Percentiles rank a stretch among this genome's conserved stretches.
These are phyloP conservation scores for Stigmatopora argus DNA, from an alignment of 2,113 vertebrate species.

Conservation along the genomic window DNA sequence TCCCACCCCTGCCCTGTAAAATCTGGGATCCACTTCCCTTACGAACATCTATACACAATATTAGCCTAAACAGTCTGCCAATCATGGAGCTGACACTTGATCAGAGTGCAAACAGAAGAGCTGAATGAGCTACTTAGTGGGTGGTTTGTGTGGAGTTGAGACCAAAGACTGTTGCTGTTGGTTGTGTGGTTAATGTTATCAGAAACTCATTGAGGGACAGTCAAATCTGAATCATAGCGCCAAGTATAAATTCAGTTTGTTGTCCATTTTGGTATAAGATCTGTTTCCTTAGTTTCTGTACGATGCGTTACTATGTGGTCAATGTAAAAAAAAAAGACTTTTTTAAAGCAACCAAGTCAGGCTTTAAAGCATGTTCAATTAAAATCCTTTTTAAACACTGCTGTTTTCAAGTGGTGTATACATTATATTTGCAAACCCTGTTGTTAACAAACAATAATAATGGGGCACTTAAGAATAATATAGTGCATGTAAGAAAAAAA, in stretches of 20 bases:
- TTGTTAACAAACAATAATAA: conserved; percentile 7
- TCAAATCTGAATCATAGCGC: conserved; percentile 30
- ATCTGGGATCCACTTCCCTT: conserved; percentile 44
- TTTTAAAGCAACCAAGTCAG: neutral
- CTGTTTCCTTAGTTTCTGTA: too few species aligned
- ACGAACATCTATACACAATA: conserved; percentile 46
- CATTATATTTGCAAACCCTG: neutral
- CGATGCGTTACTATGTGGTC: too few species aligned
- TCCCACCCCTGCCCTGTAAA: conserved; percentile 23
- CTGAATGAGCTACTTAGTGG: conserved; percentile 41
- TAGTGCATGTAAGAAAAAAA: conserved; percentile 20
- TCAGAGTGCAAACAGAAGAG: conserved; percentile 49
- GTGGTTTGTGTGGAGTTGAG: conserved; percentile 50
- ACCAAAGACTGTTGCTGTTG: conserved; percentile 51
- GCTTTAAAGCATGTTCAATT: conserved; percentile 13
- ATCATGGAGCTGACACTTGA: conserved; percentile 41
- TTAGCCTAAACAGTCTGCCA: conserved; percentile 55
- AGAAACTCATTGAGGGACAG: conserved; percentile 43
- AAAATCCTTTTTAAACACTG: neutral
- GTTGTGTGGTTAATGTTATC: conserved; percentile 48
- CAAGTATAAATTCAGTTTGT: conserved; percentile 35
- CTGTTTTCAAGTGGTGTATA: neutral
- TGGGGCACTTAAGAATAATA: conserved; percentile 22
- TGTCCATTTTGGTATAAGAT: conserved; percentile 14
- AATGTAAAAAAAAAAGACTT: too few species aligned